A percentile compares a stretch with the other conserved stretches of the same genome.
Conservation (phyloP, 2,113 vertebrate genomes). For the Bettongia penicillata region DNA sequence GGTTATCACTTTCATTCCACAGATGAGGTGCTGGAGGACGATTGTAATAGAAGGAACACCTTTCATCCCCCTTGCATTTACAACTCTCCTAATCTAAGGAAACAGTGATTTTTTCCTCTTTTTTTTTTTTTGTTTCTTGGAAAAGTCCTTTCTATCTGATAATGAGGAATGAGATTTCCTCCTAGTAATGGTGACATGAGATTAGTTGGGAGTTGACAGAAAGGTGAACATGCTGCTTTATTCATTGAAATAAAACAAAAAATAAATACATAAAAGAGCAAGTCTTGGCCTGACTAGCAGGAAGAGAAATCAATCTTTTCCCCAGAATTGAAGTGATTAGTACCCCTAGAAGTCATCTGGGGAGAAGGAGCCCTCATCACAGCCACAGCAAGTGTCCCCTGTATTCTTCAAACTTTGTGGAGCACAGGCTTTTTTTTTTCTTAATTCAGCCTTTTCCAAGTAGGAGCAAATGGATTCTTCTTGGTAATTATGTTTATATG, state of each 20-base stretch:
- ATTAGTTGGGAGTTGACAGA: conserved; percentile 13
- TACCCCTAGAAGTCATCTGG: conserved; percentile 17
- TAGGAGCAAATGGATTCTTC: conserved; percentile 59
- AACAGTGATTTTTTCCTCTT: background rate
- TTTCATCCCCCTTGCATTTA: background rate
- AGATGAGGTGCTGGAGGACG: background rate
- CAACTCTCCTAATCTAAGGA: background rate
- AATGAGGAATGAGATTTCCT: conserved; percentile 23
- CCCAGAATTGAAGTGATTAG: background rate
- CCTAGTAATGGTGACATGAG: background rate
- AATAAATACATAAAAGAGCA: conserved; percentile 29
- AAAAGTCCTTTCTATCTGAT: conserved; percentile 15
- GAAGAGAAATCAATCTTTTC: background rate
- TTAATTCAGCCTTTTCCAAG: conserved; percentile 65
- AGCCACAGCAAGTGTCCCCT: background rate
- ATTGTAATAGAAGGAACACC: background rate
- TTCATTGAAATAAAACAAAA: conserved; percentile 32
- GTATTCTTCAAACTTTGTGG: conserved; percentile 17
- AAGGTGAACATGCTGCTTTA: background rate
- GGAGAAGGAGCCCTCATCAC: conserved; percentile 30
- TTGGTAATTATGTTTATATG: conserved; percentile 67
- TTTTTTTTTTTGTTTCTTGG: background rate
- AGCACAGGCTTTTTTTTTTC: conserved; percentile 18
- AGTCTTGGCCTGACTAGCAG: conserved; percentile 24
- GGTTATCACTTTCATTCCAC: background rate